These are phyloP conservation scores for Phaedon cochleariae DNA, from an alignment of 2,888 invertebrate species.

Conservation along the genomic window DNA sequence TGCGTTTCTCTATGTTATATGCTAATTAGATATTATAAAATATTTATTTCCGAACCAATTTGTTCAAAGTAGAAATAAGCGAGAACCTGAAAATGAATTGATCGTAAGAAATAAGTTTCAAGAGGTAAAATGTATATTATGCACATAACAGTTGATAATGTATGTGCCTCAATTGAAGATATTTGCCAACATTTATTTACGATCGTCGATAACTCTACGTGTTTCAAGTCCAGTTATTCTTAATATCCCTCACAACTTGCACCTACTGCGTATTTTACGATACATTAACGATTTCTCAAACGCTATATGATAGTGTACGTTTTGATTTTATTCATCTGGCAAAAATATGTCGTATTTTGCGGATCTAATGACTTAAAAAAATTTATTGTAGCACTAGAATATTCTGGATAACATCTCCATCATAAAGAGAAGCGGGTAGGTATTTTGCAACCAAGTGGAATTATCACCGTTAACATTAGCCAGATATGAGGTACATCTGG, in stretches of 20 bases:
- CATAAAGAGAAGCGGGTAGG: not conserved
- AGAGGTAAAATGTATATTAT: not conserved
- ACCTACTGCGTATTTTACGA: conserved; percentile 27
- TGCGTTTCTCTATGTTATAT: no score
- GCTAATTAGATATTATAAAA: no score
- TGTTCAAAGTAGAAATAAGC: no score
- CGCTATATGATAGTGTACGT: conserved; percentile 21
- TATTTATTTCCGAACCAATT: no score
- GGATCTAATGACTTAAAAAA: conserved; percentile 21
- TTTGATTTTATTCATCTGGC: conserved; percentile 22
- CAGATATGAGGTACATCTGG: no score
- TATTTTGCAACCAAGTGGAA: not conserved
- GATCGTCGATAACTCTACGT: conserved; percentile 3
- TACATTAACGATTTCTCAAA: conserved; percentile 33
- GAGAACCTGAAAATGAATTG: not conserved
- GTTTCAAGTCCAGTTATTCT: conserved; percentile 19
- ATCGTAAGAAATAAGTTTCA: not conserved
- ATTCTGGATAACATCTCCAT: not conserved
- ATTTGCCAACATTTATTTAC: not conserved
- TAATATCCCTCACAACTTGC: conserved; percentile 28
- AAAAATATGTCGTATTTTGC: conserved; percentile 21
- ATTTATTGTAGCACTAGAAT: conserved; percentile 18
- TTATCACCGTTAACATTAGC: no score
- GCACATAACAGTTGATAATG: conserved; percentile 5
- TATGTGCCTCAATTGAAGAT: not conserved